phyloP scores from a whole-genome alignment of 2,797 vertebrate genomes.

The Phrynocephalus vlangalii region DNA sequence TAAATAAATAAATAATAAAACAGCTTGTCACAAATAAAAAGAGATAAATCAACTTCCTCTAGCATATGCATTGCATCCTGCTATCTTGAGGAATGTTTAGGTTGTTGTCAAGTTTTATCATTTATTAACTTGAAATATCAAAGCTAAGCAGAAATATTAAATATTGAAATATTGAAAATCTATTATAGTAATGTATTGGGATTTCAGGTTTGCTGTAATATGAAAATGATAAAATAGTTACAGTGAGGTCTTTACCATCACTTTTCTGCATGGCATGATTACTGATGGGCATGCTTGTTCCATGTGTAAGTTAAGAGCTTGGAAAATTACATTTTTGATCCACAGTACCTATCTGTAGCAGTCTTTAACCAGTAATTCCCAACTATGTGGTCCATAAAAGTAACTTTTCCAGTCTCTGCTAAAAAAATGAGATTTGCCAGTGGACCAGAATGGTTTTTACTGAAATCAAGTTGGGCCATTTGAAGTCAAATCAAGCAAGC shows the following conservation, averaged over 20 bases:
- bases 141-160: conserved; percentile 23
- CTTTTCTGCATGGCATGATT: background rate
- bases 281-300: conserved; percentile 6
- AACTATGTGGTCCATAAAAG: no score
- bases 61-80: conserved; percentile 57
- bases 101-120: conserved; percentile 45
- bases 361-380: no score
- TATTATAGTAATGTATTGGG: conserved; percentile 13
- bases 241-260: conserved; percentile 19
- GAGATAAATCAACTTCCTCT: conserved; percentile 69
- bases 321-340: no score
- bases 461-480: background rate
- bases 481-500: background rate
- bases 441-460: background rate
- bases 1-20: no score
- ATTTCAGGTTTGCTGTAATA: conserved; percentile 9
- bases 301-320: background rate
- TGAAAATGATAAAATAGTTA: conserved; percentile 18
- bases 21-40: conserved; percentile 59
- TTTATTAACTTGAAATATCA: background rate
- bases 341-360: no score
- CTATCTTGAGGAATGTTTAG: conserved; percentile 64
- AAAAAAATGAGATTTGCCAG: background rate
- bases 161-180: no score
- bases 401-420: no score